These are phyloP conservation scores for Chlorodrepanis virens DNA, from an alignment of 2,113 vertebrate genomes.

Conservation along the genomic window DNA sequence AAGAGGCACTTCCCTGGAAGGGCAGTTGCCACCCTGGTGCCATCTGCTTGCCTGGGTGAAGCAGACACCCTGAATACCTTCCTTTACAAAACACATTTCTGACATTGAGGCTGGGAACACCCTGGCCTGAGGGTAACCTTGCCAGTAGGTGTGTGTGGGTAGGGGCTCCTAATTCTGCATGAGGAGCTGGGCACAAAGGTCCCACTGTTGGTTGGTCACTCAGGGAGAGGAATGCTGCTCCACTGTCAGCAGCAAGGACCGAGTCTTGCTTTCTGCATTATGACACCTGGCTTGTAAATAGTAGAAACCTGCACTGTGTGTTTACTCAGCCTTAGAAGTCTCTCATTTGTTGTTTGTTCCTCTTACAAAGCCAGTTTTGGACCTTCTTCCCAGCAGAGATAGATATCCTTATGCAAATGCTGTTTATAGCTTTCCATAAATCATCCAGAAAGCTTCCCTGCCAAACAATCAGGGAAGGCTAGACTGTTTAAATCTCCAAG, in stretches of 20 bases:
- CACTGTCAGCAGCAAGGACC: constrained; percentile 2
- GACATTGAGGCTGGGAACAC: neutral
- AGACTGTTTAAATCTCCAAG: neutral
- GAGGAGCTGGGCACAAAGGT: neutral
- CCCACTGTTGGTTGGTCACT: neutral
- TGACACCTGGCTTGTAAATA: neutral
- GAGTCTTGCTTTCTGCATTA: neutral
- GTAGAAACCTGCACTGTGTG: neutral
- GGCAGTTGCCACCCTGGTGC: neutral
- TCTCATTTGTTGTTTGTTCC: neutral
- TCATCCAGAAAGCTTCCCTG: neutral
- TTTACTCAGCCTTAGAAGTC: neutral
- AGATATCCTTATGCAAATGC: neutral
- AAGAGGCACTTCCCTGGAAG: neutral
- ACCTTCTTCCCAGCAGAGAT: neutral
- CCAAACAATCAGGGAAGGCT: neutral
- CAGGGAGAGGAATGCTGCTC: neutral
- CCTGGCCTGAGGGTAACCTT: neutral
- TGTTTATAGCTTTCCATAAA: neutral
- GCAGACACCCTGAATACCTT: neutral
- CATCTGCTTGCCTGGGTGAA: neutral
- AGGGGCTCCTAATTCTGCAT: neutral
- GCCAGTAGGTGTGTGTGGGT: neutral
- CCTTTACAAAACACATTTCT: neutral
- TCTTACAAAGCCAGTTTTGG: neutral